A percentile compares a stretch with the other conserved stretches of the same genome.
These are phyloP conservation scores for Megaleporinus macrocephalus DNA, from an alignment of 2,113 vertebrate species.

Conservation along the genomic window DNA sequence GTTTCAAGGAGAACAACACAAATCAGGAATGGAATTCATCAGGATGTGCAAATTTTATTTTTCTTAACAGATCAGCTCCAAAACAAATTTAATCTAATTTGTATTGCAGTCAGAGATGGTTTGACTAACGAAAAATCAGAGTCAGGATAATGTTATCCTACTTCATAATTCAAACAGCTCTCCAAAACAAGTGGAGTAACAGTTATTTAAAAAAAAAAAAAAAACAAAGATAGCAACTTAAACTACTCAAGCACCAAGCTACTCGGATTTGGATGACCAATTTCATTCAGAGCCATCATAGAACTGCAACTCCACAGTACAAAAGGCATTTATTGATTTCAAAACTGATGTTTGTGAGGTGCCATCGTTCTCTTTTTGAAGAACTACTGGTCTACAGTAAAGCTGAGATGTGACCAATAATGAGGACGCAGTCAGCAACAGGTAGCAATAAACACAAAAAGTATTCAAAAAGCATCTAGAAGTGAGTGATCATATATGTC, in stretches of 20 bases:
- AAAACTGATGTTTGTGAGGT: not conserved
- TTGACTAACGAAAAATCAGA: not conserved
- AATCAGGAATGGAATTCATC: not conserved
- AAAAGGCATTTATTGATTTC: not conserved
- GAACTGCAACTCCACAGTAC: not conserved
- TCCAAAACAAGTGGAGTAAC: not conserved
- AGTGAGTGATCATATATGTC: not conserved
- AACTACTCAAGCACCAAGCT: slow-evolving; percentile 2
- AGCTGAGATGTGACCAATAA: slow-evolving; percentile 8
- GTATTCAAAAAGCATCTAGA: not conserved
- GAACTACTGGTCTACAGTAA: slow-evolving; percentile 4
- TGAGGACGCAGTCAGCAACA: not conserved
- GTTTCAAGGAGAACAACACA: not conserved
- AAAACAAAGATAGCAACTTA: not conserved
- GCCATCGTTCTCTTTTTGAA: not conserved
- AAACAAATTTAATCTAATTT: slow-evolving; percentile 27
- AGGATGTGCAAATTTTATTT: not conserved
- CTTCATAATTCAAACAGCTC: not conserved
- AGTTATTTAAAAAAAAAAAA: not conserved
- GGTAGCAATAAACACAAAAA: not conserved
- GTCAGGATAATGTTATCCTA: slow-evolving; percentile 19
- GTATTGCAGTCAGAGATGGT: not conserved
- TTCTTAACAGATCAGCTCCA: not conserved
- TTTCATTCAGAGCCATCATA: not conserved
- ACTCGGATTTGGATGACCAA: not conserved